These are phyloP conservation scores for Tamandua tetradactyla DNA, from an alignment of 2,797 vertebrate species.

Conservation along the genomic window DNA sequence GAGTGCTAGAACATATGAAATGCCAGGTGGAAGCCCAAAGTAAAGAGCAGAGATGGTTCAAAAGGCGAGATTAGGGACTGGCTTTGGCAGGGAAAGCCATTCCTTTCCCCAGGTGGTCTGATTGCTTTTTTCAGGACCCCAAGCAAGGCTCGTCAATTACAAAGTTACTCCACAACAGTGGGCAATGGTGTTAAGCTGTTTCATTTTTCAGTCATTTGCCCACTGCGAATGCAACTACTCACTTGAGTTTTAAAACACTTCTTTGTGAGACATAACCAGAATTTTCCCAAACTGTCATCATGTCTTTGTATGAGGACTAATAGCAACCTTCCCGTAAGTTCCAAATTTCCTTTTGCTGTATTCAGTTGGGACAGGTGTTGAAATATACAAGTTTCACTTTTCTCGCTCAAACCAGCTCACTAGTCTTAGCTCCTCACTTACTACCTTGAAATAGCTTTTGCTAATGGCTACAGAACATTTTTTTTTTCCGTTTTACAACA, in stretches of 20 bases:
- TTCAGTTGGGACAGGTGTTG: background rate
- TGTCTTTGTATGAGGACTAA: background rate
- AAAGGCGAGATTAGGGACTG: background rate
- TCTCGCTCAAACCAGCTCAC: background rate
- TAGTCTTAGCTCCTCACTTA: background rate
- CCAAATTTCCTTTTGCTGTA: background rate
- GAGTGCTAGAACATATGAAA: background rate
- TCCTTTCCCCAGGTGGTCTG: background rate
- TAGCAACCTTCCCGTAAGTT: background rate
- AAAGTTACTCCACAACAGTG: background rate
- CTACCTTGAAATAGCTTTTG: background rate
- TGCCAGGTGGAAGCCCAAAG: background rate
- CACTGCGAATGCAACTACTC: background rate
- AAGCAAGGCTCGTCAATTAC: background rate
- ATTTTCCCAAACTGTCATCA: background rate
- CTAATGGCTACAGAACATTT: background rate
- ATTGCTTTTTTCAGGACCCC: background rate
- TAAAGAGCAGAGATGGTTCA: background rate
- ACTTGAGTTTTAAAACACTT: background rate
- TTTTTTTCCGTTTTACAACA: background rate
- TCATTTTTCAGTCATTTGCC: background rate
- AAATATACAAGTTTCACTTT: background rate
- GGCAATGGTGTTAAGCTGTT: background rate
- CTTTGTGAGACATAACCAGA: background rate
- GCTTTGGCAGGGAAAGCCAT: background rate